phyloP scores from a whole-genome alignment of 2,113 vertebrate species.

The Alouatta palliata region DNA sequence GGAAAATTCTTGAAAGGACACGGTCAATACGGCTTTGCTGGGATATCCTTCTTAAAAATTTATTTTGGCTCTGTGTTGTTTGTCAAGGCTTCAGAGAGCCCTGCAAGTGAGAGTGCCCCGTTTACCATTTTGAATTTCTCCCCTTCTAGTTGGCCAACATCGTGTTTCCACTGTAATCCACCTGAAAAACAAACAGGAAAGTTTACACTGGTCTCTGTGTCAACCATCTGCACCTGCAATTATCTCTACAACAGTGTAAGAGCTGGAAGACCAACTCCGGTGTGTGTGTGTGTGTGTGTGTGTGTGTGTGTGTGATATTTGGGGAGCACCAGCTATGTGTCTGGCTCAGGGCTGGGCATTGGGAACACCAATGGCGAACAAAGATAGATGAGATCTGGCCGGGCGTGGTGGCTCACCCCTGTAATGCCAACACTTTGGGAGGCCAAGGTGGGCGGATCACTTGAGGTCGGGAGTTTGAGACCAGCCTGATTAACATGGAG shows the following conservation, averaged over 20 bases:
- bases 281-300: neutral
- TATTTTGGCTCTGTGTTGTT: slow-evolving; percentile 37
- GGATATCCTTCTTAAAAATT: slow-evolving; percentile 13
- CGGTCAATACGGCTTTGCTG: neutral
- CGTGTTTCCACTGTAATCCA: neutral
- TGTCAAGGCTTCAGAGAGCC: neutral
- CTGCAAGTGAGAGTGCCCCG: neutral
- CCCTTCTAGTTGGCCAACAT: neutral
- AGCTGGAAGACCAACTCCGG: neutral
- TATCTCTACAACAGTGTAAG: neutral
- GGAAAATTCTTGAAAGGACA: slow-evolving; percentile 61
- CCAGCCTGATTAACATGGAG: no score
- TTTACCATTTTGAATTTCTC: slow-evolving; percentile 43
- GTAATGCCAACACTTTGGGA: no score
- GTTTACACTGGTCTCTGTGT: slow-evolving; percentile 8
- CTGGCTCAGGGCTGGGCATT: neutral
- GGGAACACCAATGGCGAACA: neutral
- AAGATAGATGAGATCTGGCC: neutral
- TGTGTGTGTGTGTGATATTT: neutral
- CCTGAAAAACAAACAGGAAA: slow-evolving; percentile 51
- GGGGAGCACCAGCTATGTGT: neutral
- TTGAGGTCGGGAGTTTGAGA: no score
- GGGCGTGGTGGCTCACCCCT: no score
- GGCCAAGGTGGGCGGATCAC: no score
- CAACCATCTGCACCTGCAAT: neutral